These are phyloP conservation scores for Microcebus jonahi DNA, from an alignment of 2,113 vertebrate genomes.

Conservation along the genomic window DNA sequence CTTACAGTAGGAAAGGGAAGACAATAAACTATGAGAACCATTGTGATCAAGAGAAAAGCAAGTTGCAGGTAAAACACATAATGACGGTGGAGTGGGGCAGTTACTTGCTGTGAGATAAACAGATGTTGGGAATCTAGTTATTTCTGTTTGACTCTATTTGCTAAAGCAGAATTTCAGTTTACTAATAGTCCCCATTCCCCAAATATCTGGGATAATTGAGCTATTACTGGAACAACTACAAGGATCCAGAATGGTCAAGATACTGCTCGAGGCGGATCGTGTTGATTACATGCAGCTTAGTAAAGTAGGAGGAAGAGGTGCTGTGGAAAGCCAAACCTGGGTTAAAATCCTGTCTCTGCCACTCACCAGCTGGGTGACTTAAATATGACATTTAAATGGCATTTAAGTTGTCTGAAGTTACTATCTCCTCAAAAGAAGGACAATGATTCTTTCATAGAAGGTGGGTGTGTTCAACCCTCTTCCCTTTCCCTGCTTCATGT, in stretches of 20 bases:
- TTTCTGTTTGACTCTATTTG: neutral
- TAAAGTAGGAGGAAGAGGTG: neutral
- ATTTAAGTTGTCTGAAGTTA: neutral
- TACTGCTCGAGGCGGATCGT: neutral
- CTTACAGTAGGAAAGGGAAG: neutral
- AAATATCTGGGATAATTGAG: neutral
- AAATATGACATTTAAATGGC: neutral
- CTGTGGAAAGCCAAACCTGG: rapidly evolving
- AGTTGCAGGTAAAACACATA: rapidly evolving
- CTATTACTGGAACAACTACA: neutral
- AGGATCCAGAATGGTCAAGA: neutral
- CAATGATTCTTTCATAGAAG: neutral
- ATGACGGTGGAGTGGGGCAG: no score
- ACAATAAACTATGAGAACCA: neutral
- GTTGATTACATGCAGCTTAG: neutral
- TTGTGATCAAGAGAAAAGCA: neutral
- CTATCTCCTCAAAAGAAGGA: neutral
- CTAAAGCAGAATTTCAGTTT: neutral
- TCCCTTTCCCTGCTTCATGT: rapidly evolving
- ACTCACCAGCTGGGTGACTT: neutral
- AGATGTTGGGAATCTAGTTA: neutral
- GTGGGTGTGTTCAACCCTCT: neutral
- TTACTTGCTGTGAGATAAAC: neutral
- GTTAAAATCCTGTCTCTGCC: neutral
- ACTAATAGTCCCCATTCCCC: neutral